phyloP scores from a whole-genome alignment of 2,888 invertebrate genomes.

The Cryptocephalus moraei region DNA sequence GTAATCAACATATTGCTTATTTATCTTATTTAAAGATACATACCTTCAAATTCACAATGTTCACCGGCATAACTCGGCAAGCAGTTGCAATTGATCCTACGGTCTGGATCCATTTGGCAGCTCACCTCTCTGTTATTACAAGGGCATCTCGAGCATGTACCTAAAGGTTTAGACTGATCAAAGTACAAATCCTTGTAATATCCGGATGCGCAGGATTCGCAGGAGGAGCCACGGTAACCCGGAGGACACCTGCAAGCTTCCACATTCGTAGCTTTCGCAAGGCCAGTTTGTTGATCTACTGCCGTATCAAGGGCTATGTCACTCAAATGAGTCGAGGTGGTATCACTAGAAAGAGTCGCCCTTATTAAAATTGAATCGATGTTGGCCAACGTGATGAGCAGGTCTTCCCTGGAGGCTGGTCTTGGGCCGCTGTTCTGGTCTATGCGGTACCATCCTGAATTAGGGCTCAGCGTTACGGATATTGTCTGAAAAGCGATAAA shows the following conservation, averaged over 20 bases:
- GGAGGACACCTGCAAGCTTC: constrained; percentile 54
- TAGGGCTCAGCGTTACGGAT: constrained; percentile 56
- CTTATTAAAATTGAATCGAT: constrained; percentile 74
- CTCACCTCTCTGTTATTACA: constrained; percentile 65
- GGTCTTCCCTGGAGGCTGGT: constrained; percentile 63
- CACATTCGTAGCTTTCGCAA: constrained; percentile 59
- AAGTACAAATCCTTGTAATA: constrained; percentile 58
- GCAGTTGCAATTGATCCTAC: constrained; percentile 61
- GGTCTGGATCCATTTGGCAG: constrained; percentile 47
- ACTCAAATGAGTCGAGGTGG: constrained; percentile 57
- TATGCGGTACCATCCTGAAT: constrained; percentile 51
- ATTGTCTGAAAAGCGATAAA: constrained; percentile 43
- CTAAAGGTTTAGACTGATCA: constrained; percentile 39
- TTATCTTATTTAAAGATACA: background rate
- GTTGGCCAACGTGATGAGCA: constrained; percentile 76
- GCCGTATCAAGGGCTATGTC: constrained; percentile 84
- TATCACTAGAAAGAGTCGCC: constrained; percentile 61
- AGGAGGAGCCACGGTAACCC: constrained; percentile 71
- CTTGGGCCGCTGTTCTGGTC: constrained; percentile 44
- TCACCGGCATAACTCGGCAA: constrained; percentile 56
- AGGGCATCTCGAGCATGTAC: constrained; percentile 60
- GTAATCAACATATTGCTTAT: background rate
- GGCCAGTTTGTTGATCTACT: constrained; percentile 48
- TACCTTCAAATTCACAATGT: constrained; percentile 46
- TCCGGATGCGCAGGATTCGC: constrained; percentile 65